Conservation (phyloP, 2,888 invertebrate genomes). For the Lepidochrysops patricia region DNA sequence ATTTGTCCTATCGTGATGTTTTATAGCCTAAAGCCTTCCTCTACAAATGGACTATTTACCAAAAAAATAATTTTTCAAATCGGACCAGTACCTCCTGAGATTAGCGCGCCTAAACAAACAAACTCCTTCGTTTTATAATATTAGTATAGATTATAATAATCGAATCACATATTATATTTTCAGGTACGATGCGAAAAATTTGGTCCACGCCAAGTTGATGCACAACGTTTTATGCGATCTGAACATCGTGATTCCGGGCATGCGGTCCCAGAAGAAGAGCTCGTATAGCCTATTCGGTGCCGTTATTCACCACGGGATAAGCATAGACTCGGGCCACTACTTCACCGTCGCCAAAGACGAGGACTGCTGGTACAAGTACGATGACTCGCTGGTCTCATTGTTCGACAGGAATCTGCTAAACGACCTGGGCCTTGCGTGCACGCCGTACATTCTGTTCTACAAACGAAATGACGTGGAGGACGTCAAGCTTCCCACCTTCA, state of each 20-base stretch:
- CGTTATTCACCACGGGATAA: constrained; percentile 88
- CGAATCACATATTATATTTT: constrained; percentile 11
- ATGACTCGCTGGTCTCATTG: constrained; percentile 82
- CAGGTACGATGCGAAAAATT: constrained; percentile 61
- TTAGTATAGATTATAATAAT: too few species aligned
- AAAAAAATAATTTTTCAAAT: too few species aligned
- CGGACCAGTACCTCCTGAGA: too few species aligned
- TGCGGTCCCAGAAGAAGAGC: constrained; percentile 22
- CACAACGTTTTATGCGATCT: constrained; percentile 78
- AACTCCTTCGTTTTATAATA: too few species aligned
- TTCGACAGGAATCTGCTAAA: constrained; percentile 77
- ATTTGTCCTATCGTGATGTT: too few species aligned
- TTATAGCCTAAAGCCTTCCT: too few species aligned
- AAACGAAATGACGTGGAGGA: constrained; percentile 59
- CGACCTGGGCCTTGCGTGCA: constrained; percentile 79
- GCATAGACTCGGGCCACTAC: constrained; percentile 91
- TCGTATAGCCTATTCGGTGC: constrained; percentile 84
- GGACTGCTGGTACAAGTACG: constrained; percentile 85
- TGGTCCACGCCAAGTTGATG: constrained; percentile 86
- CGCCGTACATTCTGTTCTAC: constrained; percentile 90
- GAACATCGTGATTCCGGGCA: constrained; percentile 63
- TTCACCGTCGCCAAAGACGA: constrained; percentile 85
- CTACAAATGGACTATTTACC: too few species aligned
- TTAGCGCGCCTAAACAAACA: too few species aligned
- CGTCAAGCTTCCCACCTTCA: constrained; percentile 38